Conservation (phyloP, 37 sponge, comb jelly and placozoan species). For the Geodia barretti region DNA sequence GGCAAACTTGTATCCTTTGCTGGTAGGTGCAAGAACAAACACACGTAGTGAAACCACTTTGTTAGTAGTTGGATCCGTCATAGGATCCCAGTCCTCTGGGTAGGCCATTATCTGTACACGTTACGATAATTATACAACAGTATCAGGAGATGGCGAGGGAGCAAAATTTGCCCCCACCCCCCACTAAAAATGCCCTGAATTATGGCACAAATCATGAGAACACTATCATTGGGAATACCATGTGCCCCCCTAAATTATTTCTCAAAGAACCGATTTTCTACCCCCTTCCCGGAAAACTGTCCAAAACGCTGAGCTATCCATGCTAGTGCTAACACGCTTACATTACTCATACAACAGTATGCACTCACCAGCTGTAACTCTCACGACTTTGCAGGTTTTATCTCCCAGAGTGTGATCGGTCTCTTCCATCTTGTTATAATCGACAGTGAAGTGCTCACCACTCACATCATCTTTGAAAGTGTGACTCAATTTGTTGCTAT, state of each 20-base stretch:
- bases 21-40: slow-evolving; percentile 14
- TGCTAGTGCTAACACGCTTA: background rate
- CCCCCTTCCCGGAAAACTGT: no score
- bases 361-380: slow-evolving; percentile 13
- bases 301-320: background rate
- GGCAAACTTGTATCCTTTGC: slow-evolving; percentile 34
- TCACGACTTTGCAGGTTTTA: slow-evolving; percentile 2
- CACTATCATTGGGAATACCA: no score
- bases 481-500: background rate
- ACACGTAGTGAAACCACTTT: slow-evolving; percentile 27
- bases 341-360: slow-evolving; percentile 20
- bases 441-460: slow-evolving; percentile 13
- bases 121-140: no score
- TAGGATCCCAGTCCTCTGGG: slow-evolving; percentile 55
- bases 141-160: no score
- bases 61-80: slow-evolving; percentile 35
- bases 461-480: background rate
- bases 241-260: no score
- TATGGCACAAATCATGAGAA: no score
- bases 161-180: no score
- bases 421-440: slow-evolving; percentile 20
- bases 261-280: no score
- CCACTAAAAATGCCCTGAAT: no score
- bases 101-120: no score
- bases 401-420: slow-evolving; percentile 3